Evolutionary conservation across 2,888 invertebrate species (phyloP), one percentile per base, ranked within the genome.

Genomic region (Yponomeuta cagnagella): DNA sequence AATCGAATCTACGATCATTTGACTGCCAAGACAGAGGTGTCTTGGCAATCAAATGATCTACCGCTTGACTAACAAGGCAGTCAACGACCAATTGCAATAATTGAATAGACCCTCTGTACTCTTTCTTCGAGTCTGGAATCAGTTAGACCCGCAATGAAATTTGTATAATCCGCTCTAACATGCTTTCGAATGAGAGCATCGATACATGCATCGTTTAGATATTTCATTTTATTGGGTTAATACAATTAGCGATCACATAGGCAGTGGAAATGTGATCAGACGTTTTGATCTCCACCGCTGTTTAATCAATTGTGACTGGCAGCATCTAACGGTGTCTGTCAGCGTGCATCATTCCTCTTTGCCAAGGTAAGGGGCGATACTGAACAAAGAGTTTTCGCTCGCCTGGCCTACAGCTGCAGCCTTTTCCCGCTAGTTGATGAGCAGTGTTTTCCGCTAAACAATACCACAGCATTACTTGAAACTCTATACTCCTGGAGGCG

Each of bases 221-320:
- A 43, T 43, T 33, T 37, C 3, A 67, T 67, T 67, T 67, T 67
- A 67, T 67, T 67, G 33, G 10, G 67, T n/a, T 67, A 67, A 67
- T 65, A 65, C 3, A 30, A 65, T 65, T 65, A 65, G 6, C 67
- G 43, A 37, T 12, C 52, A 58, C 12, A 10, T n/a, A 67, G 23
- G 23, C 1, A 23, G 37, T 3, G 43, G 67, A 33, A 67, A 67
- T 8, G 33, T 65, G 52, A 58, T 58, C 6, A 15, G 12, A 58
- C 52, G 15, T 12, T 58, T 6, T 15, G 52, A 58, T 58, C 52
- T 58, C 8, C 15, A 58, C 15, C 52, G 5, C 52, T 1, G 52
- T 58, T 12, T 12, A 12, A 1, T 15, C 8, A 15, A 12, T 58
- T 8, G 8, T 8, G 8, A 43, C 8, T 43, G 43, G 6, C 6